A percentile compares a stretch with the other conserved stretches of the same genome.
These are phyloP conservation scores for Pseudochirops cupreus DNA, from an alignment of 2,797 vertebrate species.

Conservation along the genomic window DNA sequence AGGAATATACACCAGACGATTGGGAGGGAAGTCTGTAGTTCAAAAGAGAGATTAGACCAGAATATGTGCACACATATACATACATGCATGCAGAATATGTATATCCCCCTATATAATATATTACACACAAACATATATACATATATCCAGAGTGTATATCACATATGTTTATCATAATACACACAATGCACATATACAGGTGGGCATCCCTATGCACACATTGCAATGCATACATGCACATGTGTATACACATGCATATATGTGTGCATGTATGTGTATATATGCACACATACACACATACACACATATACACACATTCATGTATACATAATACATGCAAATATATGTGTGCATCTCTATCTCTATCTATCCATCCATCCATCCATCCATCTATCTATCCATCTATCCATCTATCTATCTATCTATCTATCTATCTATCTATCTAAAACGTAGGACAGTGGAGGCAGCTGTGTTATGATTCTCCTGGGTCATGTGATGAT, in stretches of 20 bases:
- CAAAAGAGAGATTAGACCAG: not conserved
- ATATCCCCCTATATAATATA: not conserved
- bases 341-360: not conserved
- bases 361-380: too few relatives aligned
- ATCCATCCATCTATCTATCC: too few relatives aligned
- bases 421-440: too few relatives aligned
- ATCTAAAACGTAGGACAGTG: not conserved
- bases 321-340: not conserved
- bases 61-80: not conserved
- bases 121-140: not conserved
- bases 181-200: too few relatives aligned
- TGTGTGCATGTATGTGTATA: too few relatives aligned
- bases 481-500: not conserved
- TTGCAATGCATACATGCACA: too few relatives aligned
- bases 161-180: not conserved
- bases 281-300: too few relatives aligned
- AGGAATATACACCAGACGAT: not conserved
- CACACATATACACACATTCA: too few relatives aligned
- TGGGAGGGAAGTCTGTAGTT: not conserved
- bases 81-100: not conserved
- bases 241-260: too few relatives aligned
- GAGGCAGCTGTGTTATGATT: not conserved
- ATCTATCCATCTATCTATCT: too few relatives aligned
- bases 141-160: not conserved
- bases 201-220: too few relatives aligned